Evolutionary conservation across 2,797 vertebrate species (phyloP).

Genomic region (Falco peregrinus): DNA sequence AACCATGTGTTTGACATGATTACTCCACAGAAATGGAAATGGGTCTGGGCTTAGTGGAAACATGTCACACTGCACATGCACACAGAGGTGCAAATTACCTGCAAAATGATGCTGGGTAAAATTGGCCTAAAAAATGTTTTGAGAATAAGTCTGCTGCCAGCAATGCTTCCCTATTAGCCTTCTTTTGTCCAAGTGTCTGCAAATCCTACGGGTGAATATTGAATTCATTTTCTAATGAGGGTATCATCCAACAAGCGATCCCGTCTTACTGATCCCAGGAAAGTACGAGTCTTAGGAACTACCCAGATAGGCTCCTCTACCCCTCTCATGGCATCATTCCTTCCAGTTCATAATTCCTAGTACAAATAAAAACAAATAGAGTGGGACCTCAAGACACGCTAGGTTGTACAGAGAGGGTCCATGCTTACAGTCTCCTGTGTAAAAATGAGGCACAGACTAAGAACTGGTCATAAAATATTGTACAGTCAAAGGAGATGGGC

Average conservation of each 20-base stretch:
- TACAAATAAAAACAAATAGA: neutral
- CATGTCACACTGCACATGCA: neutral
- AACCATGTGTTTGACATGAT: neutral
- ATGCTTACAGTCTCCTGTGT: neutral
- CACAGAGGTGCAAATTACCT: neutral
- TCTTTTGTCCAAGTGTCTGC: neutral
- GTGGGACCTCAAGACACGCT: neutral
- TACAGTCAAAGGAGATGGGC: neutral
- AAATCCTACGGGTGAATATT: neutral
- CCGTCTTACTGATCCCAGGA: neutral
- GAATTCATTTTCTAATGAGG: neutral
- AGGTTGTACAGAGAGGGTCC: neutral
- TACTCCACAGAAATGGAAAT: neutral
- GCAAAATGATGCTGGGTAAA: neutral
- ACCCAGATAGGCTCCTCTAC: neutral
- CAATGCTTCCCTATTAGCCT: neutral
- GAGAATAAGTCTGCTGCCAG: neutral
- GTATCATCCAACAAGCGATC: neutral
- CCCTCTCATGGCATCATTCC: neutral
- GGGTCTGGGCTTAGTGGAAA: neutral
- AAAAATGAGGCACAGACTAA: neutral
- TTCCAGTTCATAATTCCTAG: neutral
- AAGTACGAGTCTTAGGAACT: neutral
- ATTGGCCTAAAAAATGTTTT: neutral
- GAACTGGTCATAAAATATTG: neutral